Base-by-base conservation (phyloP, 2,888 invertebrate genomes). In the Elegia similella region DNA sequence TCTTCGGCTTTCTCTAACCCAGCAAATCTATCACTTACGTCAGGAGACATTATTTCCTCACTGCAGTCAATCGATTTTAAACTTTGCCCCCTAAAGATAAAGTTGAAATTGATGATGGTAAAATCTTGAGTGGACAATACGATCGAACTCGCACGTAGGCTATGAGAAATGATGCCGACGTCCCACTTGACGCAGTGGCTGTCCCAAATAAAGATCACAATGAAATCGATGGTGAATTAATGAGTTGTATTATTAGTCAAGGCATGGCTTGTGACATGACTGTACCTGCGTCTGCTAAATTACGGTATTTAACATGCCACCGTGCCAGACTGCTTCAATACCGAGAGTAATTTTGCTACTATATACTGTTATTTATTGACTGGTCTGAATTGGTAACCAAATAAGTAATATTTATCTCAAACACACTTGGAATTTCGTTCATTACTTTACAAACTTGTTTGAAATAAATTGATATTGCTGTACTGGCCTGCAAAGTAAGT, bases 1-100 rank as follows among this genome's bases (percentile, higher is more conserved):
- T 75, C 75, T 75, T 68, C 67, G 75, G 82, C 88, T 89, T 88
- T 89, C 88, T 82, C 86, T 74, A 65, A 67, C 69, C 63, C 68
- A 57, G 66, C 68, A 66, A 74, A 80, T 80, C 78, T 74, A 82
- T 80, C 76, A 77, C 75, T 75, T 75, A 62, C 66, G 66, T 66
- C 71, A 69, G 59, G 56, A 64, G 60, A 64, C 67, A 64, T 23
- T 23, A 23, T 56, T 63, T 55, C 52, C 59, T 59, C 50, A 52
- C 44, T 38, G 56, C 47, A 55, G 52, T 60, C 60, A 63, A 54
- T 42, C 67, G 59, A 78, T 68, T 68, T 62, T 74, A 59, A 64
- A 73, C 75, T 65, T 65, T 75, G 72, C 60, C 54, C 55, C 59
- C 55, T 63, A 60, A 53, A 55, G 60, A 65, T 72, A 77, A 73